Percentiles rank a stretch among this genome's conserved stretches.
These are phyloP conservation scores for Diacarnus erythraeanus DNA, from an alignment of 37 sponge, comb jelly and placozoan species.

Conservation along the genomic window DNA sequence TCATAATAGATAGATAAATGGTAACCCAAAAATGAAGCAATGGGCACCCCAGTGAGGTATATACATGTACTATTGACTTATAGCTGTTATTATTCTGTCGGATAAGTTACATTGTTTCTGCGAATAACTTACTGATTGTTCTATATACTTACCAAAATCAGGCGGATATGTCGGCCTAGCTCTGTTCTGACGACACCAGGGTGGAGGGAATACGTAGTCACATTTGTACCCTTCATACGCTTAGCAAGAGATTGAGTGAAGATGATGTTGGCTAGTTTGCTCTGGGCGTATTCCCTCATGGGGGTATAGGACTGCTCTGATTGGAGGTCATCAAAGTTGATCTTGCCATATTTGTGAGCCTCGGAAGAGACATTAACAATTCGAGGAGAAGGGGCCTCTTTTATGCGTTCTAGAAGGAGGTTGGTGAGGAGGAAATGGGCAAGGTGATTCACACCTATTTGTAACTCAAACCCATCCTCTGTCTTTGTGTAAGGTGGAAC, in stretches of 20 bases:
- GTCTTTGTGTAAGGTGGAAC: conserved; percentile 31
- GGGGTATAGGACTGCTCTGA: conserved; percentile 27
- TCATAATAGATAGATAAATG: too few relatives aligned
- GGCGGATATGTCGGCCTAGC: conserved; percentile 6
- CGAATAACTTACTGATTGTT: too few relatives aligned
- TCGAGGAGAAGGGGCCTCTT: conserved; percentile 62
- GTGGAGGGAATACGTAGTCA: conserved; percentile 65
- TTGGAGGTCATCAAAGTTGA: conserved; percentile 52
- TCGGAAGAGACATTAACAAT: conserved; percentile 73
- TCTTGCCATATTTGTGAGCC: conserved; percentile 26
- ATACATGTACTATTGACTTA: too few relatives aligned
- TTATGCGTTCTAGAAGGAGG: conserved; percentile 62
- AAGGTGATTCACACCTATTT: conserved; percentile 66
- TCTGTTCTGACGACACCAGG: conserved; percentile 80
- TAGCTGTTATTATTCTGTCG: too few relatives aligned
- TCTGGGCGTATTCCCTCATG: conserved; percentile 43
- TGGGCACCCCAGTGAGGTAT: too few relatives aligned
- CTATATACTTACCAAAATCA: background rate
- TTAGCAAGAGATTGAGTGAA: conserved; percentile 71
- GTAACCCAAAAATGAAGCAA: too few relatives aligned
- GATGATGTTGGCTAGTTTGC: conserved; percentile 83
- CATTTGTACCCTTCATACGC: conserved; percentile 58
- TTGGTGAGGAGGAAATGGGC: conserved; percentile 69
- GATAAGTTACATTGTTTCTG: too few relatives aligned
- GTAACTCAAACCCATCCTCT: conserved; percentile 58